Evolutionary conservation across 2,888 invertebrate species (phyloP).

Genomic region (Crossocerus cetratus): DNA sequence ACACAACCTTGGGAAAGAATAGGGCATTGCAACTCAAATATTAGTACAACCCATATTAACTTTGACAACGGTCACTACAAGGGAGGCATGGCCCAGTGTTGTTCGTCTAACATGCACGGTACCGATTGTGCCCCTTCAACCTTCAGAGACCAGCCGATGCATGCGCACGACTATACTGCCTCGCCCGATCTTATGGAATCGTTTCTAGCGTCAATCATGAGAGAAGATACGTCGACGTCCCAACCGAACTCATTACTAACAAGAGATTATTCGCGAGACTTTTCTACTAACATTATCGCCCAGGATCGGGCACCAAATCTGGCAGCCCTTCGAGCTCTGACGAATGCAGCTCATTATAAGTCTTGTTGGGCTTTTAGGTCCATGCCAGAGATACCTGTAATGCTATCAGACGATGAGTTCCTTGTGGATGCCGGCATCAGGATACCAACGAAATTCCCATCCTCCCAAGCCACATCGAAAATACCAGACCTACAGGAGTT

Average conservation of each 20-base stretch:
- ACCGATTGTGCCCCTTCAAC: constrained; percentile 25
- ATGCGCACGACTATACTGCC: constrained; percentile 38
- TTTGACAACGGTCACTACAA: constrained; percentile 55
- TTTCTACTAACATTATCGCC: constrained; percentile 54
- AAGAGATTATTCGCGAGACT: constrained; percentile 54
- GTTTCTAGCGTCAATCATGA: constrained; percentile 60
- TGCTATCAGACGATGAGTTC: constrained; percentile 73
- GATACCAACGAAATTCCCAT: constrained; percentile 70
- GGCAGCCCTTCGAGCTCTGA: constrained; percentile 56
- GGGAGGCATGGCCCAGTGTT: constrained; percentile 34
- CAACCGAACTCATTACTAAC: constrained; percentile 63
- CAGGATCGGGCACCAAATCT: constrained; percentile 59
- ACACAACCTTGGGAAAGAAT: constrained; percentile 70
- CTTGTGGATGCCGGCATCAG: constrained; percentile 75
- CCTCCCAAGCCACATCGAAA: constrained; percentile 68
- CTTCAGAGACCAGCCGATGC: constrained; percentile 24
- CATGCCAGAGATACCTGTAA: constrained; percentile 72
- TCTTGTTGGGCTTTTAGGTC: constrained; percentile 76
- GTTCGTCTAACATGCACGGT: constrained; percentile 29
- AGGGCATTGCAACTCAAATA: constrained; percentile 61
- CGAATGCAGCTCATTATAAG: constrained; percentile 67
- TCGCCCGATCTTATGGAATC: constrained; percentile 60
- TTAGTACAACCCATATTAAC: constrained; percentile 62
- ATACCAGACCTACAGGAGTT: constrained; percentile 71
- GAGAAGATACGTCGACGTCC: constrained; percentile 61